Evolutionary conservation across 2,797 vertebrate genomes (phyloP).

Genomic region (Enteromius mattozi): DNA sequence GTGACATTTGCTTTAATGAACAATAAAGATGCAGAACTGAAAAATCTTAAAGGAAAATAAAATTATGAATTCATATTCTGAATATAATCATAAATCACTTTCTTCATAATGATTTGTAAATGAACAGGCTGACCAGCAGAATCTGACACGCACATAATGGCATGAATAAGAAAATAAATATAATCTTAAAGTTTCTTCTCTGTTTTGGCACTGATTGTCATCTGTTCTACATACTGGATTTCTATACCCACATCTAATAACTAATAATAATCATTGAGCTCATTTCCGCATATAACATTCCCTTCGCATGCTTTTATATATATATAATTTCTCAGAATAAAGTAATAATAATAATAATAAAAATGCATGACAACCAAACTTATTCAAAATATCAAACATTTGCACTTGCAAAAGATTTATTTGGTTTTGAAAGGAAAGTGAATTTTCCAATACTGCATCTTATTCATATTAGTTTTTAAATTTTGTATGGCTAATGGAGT

Average conservation of each 20-base stretch:
- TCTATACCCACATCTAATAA: slow-evolving; percentile 57
- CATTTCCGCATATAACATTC: slow-evolving; percentile 71
- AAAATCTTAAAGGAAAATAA: slow-evolving; percentile 38
- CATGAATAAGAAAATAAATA: slow-evolving; percentile 80
- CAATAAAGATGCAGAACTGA: slow-evolving; percentile 21
- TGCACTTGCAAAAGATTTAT: slow-evolving; percentile 54
- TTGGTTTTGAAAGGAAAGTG: slow-evolving; percentile 51
- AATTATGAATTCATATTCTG: slow-evolving; percentile 48
- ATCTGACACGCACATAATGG: slow-evolving; percentile 68
- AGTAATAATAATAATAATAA: background rate
- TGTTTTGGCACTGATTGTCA: slow-evolving; percentile 80
- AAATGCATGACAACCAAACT: background rate
- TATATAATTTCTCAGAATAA: slow-evolving; percentile 16
- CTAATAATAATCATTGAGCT: slow-evolving; percentile 65
- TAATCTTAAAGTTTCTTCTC: slow-evolving; percentile 39
- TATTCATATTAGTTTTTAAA: slow-evolving; percentile 9
- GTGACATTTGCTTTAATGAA: slow-evolving; percentile 8
- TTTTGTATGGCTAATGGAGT: slow-evolving; percentile 3
- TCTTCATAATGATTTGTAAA: slow-evolving; percentile 66
- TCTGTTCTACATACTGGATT: slow-evolving; percentile 58
- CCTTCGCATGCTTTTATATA: slow-evolving; percentile 57
- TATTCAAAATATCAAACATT: background rate
- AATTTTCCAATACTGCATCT: slow-evolving; percentile 35
- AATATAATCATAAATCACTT: slow-evolving; percentile 46
- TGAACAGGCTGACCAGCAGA: slow-evolving; percentile 79